Conservation (phyloP, 2,888 invertebrate genomes). For the Petrolisthes manimaculis region DNA sequence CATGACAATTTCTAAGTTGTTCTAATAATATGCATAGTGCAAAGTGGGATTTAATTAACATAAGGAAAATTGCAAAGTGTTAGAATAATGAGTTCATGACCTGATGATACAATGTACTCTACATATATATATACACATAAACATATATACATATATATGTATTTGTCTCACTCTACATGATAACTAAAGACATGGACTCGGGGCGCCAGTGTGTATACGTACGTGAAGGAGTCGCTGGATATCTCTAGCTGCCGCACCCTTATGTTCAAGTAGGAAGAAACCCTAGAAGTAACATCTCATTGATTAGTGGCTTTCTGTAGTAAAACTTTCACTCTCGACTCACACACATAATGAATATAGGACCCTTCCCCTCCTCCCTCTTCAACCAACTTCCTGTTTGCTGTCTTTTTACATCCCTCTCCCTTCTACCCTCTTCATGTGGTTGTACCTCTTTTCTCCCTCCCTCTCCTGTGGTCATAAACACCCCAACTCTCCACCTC, state of each 20-base stretch:
- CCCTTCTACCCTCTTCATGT: background rate
- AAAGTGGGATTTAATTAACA: no score
- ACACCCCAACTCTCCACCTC: constrained; percentile 45
- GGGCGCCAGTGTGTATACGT: constrained; percentile 50
- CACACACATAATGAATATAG: constrained; percentile 49
- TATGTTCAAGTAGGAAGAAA: constrained; percentile 60
- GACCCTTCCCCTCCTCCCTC: background rate
- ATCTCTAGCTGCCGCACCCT: constrained; percentile 56
- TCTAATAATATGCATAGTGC: no score
- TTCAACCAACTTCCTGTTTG: background rate
- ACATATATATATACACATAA: background rate
- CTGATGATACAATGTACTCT: no score
- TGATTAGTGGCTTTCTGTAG: constrained; percentile 73
- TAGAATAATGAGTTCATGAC: no score
- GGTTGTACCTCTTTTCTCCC: background rate
- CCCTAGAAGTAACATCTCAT: constrained; percentile 77
- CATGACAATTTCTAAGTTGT: no score
- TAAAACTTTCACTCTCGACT: constrained; percentile 54
- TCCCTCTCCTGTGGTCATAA: background rate
- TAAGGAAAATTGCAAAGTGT: no score
- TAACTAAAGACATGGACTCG: constrained; percentile 42
- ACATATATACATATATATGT: constrained; percentile 17
- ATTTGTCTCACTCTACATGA: constrained; percentile 3
- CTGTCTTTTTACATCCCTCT: background rate
- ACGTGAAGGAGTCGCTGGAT: constrained; percentile 50